Percentiles rank a stretch among this genome's conserved stretches.
These are phyloP conservation scores for Gryllus longicercus DNA, from an alignment of 2,888 invertebrate species.

Conservation along the genomic window DNA sequence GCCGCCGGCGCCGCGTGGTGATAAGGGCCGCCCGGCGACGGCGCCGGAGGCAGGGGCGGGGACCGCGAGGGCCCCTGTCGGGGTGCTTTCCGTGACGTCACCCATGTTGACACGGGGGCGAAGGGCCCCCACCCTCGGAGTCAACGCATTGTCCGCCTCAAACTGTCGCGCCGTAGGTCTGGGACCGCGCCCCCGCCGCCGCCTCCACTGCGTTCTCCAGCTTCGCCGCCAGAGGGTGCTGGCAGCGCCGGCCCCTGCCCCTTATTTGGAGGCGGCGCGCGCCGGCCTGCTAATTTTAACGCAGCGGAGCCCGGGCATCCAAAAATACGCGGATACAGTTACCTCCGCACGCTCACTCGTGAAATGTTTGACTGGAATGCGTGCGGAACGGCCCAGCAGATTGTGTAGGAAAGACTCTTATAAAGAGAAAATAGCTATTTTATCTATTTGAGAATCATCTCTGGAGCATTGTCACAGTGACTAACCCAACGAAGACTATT, in stretches of 20 bases:
- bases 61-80: background rate
- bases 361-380: background rate
- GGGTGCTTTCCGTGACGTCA: background rate
- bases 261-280: constrained; percentile 41
- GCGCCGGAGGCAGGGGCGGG: background rate
- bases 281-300: constrained; percentile 32
- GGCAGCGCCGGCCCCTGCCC: constrained; percentile 35
- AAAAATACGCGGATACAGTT: constrained; percentile 21
- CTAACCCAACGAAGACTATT: no score
- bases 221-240: constrained; percentile 12
- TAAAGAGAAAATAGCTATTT: no score
- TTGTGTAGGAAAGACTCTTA: background rate
- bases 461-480: no score
- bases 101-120: background rate
- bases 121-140: background rate
- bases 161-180: background rate
- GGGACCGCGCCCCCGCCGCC: background rate
- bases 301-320: constrained; percentile 19
- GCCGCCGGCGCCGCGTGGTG: no score
- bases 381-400: background rate
- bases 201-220: background rate
- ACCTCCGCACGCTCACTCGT: background rate
- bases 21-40: background rate
- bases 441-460: no score
- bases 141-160: background rate